A percentile compares a stretch with the other conserved stretches of the same genome.
phyloP scores from a whole-genome alignment of 1,140 invertebrate species.

The Solenopsis invicta region DNA sequence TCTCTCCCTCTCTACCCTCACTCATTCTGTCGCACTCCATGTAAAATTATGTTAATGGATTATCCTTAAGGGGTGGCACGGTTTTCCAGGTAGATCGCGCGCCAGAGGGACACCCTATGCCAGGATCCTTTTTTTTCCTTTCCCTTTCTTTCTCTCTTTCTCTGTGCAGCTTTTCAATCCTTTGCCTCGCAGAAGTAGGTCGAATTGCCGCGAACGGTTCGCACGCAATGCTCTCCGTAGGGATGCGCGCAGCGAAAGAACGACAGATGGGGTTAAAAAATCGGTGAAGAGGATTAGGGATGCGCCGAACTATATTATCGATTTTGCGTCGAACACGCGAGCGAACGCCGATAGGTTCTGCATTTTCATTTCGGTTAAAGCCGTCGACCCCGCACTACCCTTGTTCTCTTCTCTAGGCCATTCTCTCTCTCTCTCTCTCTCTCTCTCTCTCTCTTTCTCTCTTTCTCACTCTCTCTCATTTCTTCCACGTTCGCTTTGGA shows the following conservation, averaged over 20 bases:
- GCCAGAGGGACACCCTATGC: constrained; percentile 59
- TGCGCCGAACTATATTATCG: constrained; percentile 84
- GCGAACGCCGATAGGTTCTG: constrained; percentile 73
- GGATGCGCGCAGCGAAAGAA: constrained; percentile 80
- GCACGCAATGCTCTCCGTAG: constrained; percentile 72
- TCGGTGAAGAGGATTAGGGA: constrained; percentile 87
- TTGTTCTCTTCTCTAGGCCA: constrained; percentile 43
- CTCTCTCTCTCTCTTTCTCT: constrained; percentile 11
- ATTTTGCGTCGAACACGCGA: constrained; percentile 77
- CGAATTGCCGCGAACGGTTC: constrained; percentile 66
- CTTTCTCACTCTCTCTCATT: not conserved
- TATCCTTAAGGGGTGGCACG: constrained; percentile 82
- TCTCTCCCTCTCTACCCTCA: not conserved
- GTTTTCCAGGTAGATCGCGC: constrained; percentile 76
- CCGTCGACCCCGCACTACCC: constrained; percentile 74
- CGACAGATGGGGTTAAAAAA: constrained; percentile 87
- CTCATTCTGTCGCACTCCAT: constrained; percentile 78
- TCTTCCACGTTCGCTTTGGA: not conserved
- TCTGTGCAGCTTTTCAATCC: constrained; percentile 67
- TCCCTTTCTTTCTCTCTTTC: constrained; percentile 35
- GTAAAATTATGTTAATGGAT: constrained; percentile 88
- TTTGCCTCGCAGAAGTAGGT: constrained; percentile 77
- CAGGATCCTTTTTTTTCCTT: constrained; percentile 51
- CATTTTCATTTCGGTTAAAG: constrained; percentile 84
- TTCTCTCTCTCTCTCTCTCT: not conserved